Evolutionary conservation across 2,888 invertebrate species (phyloP), one percentile per base, ranked within the genome.

Genomic region (Phorcus lineatus): DNA sequence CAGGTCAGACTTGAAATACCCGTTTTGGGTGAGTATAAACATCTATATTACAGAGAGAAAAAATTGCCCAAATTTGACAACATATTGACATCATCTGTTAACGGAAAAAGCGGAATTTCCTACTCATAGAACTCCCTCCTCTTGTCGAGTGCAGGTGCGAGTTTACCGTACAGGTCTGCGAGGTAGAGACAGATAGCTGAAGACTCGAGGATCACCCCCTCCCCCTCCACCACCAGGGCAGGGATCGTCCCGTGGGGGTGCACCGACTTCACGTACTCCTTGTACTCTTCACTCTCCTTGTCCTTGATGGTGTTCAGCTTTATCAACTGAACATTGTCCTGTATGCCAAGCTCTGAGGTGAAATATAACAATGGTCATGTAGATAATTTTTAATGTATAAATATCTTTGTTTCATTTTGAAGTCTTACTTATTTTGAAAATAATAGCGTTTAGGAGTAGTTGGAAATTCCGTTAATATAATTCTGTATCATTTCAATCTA

Each of bases 121-220:
- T 28, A 62, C 62, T 62, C 62, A 24, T 62, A 62, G 24, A 28
- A 62, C 0, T 62, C 62, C 28, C 24, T 19, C 28, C 62, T 19
- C 28, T 62, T 6, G 1, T 17, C 17, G 22, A 17, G 4, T 13
- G 62, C 28, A 62, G 89, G 89, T 22, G 86, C 85, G 19, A 87
- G 84, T n/a, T 81, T 83, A 24, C 83, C 83, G 78, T 88, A 88
- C 31, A 86, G 24, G 62, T 90, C 88, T 24, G 89, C 90, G 57
- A 90, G 80, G 79, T 88, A 90, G 79, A 90, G 78, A 77, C 90
- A 90, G 76, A 90, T 89, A n/a, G 90, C 90, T 17, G 87, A 89
- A 1, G 90, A 89, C 81, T 90, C 90, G 17, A 90, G 67, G 77
- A 90, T 85, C 9, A 86, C 80, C 67, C 82, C 81, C 54, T 85